phyloP scores from a whole-genome alignment of 2,888 invertebrate species.

The Hedychridium roseum region DNA sequence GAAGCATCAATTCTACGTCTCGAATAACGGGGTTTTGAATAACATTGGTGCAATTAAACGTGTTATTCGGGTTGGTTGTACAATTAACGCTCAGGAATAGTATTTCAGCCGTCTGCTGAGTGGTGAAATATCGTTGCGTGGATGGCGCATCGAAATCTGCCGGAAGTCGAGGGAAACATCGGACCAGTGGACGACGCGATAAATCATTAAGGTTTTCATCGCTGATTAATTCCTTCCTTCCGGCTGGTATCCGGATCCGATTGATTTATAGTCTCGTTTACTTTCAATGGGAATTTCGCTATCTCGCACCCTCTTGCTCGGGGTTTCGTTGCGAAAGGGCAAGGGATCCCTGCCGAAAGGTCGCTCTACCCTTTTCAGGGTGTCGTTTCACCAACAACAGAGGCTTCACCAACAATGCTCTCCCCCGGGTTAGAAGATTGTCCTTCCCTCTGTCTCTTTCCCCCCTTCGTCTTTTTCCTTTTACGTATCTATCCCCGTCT shows the following conservation, averaged over 20 bases:
- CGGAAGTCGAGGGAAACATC: no score
- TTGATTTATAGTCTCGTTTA: slow-evolving; percentile 40
- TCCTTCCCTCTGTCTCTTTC: slow-evolving; percentile 15
- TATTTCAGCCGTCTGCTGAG: no score
- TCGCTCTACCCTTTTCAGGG: slow-evolving; percentile 44
- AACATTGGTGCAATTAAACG: no score
- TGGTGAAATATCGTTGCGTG: no score
- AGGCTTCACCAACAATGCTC: slow-evolving; percentile 34
- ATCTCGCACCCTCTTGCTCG: slow-evolving; percentile 21
- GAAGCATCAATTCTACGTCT: no score
- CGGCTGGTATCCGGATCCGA: slow-evolving; percentile 9
- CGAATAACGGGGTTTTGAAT: no score
- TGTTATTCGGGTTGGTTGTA: no score
- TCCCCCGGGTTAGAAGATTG: slow-evolving; percentile 20
- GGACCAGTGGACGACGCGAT: no score
- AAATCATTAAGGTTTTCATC: slow-evolving; percentile 23
- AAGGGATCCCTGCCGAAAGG: slow-evolving; percentile 45
- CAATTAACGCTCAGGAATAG: no score
- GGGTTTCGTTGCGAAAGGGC: slow-evolving; percentile 34
- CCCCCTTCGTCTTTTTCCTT: not conserved
- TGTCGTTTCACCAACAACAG: slow-evolving; percentile 28
- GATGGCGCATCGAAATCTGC: no score
- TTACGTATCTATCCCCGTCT: not conserved
- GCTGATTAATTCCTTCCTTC: slow-evolving; percentile 34
- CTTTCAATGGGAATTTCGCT: slow-evolving; percentile 30